These are phyloP conservation scores for Campaea margaritaria DNA, from an alignment of 2,888 invertebrate species.

Conservation along the genomic window DNA sequence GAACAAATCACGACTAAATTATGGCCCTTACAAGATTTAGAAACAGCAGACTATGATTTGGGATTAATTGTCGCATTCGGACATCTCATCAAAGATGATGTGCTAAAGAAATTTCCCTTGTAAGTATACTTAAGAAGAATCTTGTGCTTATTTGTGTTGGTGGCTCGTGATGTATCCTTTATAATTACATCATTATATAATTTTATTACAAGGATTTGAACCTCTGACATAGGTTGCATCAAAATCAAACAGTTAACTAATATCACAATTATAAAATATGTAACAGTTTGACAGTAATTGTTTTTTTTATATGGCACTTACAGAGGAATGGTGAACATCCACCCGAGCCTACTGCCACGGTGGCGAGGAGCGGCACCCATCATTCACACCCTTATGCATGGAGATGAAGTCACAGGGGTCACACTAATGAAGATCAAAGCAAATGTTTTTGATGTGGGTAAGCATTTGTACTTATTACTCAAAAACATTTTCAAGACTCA, in stretches of 20 bases:
- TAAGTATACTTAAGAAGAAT: conserved; percentile 76
- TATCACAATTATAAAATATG: too few relatives aligned
- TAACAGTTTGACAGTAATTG: too few relatives aligned
- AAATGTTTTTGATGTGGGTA: conserved; percentile 92
- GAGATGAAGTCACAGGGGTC: conserved; percentile 92
- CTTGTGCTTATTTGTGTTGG: too few relatives aligned
- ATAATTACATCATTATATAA: too few relatives aligned
- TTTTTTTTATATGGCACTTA: background rate
- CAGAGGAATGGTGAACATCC: conserved; percentile 97
- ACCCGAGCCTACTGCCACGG: conserved; percentile 95
- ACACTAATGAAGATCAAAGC: conserved; percentile 95
- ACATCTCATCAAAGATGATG: conserved; percentile 91
- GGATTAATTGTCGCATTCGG: conserved; percentile 98
- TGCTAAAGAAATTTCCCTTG: conserved; percentile 93
- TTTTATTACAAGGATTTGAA: too few relatives aligned
- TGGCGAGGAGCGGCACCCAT: conserved; percentile 98
- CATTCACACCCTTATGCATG: conserved; percentile 92
- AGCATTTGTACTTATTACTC: conserved; percentile 44
- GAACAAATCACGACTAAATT: conserved; percentile 85
- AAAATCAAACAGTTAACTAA: too few relatives aligned
- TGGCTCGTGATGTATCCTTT: too few relatives aligned
- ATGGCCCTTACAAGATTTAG: conserved; percentile 87
- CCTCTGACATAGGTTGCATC: too few relatives aligned
- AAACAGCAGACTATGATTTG: conserved; percentile 88
- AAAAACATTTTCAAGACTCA: too few relatives aligned